A percentile compares a stretch with the other conserved stretches of the same genome.
These are phyloP conservation scores for Cerastis rubricosa DNA, from an alignment of 2,888 invertebrate species.

Conservation along the genomic window DNA sequence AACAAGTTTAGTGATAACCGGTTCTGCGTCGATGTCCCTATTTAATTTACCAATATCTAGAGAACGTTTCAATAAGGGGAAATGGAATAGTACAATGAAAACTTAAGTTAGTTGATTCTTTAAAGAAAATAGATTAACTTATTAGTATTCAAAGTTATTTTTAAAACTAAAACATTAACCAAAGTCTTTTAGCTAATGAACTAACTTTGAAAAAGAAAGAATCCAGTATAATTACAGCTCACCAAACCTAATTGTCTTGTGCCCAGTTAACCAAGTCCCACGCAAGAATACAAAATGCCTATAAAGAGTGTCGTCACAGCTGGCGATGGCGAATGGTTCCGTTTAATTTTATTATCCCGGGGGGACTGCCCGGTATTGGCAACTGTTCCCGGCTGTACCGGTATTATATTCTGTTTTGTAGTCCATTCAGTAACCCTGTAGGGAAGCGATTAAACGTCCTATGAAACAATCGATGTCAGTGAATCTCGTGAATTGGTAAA, in stretches of 20 bases:
- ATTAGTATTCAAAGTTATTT: not conserved
- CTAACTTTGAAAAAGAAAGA: constrained; percentile 31
- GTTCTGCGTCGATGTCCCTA: not conserved
- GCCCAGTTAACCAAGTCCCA: constrained; percentile 53
- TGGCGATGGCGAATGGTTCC: constrained; percentile 56
- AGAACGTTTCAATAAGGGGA: too few relatives aligned
- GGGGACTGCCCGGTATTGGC: constrained; percentile 61
- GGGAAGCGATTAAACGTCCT: constrained; percentile 36
- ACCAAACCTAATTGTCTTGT: constrained; percentile 52
- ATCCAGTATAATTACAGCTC: constrained; percentile 46
- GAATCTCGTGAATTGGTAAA: constrained; percentile 44
- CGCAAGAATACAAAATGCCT: constrained; percentile 62
- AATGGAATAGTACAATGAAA: not conserved
- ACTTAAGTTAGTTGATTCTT: not conserved
- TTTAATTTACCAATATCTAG: not conserved
- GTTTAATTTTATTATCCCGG: constrained; percentile 66
- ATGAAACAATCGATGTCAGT: constrained; percentile 28
- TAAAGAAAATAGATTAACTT: not conserved
- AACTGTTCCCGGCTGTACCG: constrained; percentile 41
- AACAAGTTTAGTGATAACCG: not conserved
- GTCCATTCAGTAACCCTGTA: constrained; percentile 54
- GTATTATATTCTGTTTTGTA: constrained; percentile 54
- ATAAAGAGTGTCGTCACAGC: constrained; percentile 58
- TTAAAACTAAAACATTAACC: not conserved
- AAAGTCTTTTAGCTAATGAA: constrained; percentile 8